Conservation (phyloP, 2,113 vertebrate species). For the Spheniscus mendiculus region DNA sequence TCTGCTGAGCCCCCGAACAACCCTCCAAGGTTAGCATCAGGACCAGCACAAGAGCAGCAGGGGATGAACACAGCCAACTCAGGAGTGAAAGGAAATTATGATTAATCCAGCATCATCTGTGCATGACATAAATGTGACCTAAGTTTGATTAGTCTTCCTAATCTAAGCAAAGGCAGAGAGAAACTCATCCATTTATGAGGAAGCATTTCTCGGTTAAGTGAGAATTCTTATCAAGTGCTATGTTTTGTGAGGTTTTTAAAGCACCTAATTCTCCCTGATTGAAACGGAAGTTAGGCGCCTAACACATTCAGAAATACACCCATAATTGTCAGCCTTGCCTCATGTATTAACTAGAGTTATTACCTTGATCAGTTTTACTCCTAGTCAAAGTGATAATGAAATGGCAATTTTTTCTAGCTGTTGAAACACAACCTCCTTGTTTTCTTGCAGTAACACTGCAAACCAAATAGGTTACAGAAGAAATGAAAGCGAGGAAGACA, state of each 20-base stretch:
- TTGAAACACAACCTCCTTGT: background rate
- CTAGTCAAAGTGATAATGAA: background rate
- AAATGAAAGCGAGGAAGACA: background rate
- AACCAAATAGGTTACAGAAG: background rate
- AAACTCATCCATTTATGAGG: background rate
- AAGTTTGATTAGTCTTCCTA: background rate
- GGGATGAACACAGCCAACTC: background rate
- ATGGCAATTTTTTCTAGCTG: background rate
- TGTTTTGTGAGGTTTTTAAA: background rate
- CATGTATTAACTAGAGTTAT: background rate
- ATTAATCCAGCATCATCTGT: background rate
- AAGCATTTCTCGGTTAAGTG: background rate
- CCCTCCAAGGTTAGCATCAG: background rate
- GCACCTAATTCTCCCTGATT: background rate
- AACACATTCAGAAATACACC: background rate
- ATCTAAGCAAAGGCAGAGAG: background rate
- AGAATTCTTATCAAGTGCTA: background rate
- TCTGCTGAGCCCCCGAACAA: background rate
- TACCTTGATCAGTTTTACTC: background rate
- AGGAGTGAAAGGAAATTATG: background rate
- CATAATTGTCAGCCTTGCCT: background rate
- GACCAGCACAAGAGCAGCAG: background rate
- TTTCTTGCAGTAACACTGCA: background rate
- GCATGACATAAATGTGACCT: background rate
- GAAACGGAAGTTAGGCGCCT: background rate